These are phyloP conservation scores for Torymus aiolomorphi DNA, from an alignment of 2,888 invertebrate species.

Conservation along the genomic window DNA sequence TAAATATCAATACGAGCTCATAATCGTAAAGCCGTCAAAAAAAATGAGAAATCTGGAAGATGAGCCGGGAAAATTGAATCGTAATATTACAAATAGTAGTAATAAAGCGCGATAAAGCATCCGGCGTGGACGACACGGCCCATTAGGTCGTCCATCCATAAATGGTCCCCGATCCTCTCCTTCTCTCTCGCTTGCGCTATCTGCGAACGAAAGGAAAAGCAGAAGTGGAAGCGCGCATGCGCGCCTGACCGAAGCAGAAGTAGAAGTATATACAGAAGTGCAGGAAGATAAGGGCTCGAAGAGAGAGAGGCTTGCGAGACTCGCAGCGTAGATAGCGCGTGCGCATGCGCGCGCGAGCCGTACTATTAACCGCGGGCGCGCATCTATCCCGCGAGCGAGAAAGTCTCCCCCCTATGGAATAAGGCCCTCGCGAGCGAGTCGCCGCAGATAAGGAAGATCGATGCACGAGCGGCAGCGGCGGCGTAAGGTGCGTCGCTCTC, in stretches of 20 bases:
- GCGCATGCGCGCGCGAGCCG: not conserved
- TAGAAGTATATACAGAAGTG: too few species aligned
- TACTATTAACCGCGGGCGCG: slow-evolving; percentile 3
- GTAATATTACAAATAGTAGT: too few species aligned
- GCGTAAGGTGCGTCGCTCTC: slow-evolving; percentile 29
- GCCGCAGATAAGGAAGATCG: slow-evolving; percentile 53
- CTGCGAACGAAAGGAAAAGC: slow-evolving; percentile 3
- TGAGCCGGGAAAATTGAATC: too few species aligned
- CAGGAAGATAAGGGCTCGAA: not conserved
- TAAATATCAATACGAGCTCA: too few species aligned
- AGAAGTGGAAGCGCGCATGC: not conserved
- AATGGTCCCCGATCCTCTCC: too few species aligned
- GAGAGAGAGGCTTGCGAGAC: not conserved
- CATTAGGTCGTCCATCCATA: not conserved
- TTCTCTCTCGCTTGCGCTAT: not conserved
- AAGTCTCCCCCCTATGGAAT: not conserved
- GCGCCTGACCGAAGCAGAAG: too few species aligned
- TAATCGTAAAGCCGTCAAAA: too few species aligned
- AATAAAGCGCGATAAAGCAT: not conserved
- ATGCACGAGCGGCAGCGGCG: slow-evolving; percentile 19
- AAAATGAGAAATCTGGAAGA: too few species aligned
- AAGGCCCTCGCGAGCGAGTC: not conserved
- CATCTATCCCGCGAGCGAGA: not conserved
- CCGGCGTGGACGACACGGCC: not conserved
- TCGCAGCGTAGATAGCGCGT: not conserved